Evolutionary conservation across 2,888 invertebrate genomes (phyloP).

Genomic region (Xylophagus ater): DNA sequence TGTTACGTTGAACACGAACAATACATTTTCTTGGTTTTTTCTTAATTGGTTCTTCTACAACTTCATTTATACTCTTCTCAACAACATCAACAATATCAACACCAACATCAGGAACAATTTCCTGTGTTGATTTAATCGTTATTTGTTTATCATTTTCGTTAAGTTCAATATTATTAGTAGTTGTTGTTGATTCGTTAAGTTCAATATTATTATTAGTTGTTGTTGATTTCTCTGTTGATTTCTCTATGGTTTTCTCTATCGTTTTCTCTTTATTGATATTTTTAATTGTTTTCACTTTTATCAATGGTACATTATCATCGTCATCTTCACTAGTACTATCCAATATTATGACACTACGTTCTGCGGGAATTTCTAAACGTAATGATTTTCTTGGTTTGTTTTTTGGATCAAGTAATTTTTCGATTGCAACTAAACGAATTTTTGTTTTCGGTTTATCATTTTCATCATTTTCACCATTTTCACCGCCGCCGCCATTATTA

Average conservation of each 20-base stretch:
- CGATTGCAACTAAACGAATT: conserved; percentile 16
- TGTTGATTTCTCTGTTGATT: neutral
- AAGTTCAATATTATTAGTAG: neutral
- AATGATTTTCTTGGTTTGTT: conserved; percentile 1
- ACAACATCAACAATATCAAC: too few species aligned
- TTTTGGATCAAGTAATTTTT: conserved; percentile 17
- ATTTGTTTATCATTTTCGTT: conserved; percentile 1
- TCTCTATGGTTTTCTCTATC: too few species aligned
- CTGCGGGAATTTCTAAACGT: neutral
- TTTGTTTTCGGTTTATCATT: conserved; percentile 4
- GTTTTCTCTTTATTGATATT: too few species aligned
- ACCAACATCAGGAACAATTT: too few species aligned
- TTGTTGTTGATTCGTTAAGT: too few species aligned
- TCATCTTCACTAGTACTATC: conserved; percentile 12
- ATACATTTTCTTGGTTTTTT: too few species aligned
- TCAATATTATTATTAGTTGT: too few species aligned
- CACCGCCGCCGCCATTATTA: neutral
- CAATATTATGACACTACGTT: conserved; percentile 10
- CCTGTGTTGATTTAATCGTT: too few species aligned
- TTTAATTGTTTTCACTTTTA: too few species aligned
- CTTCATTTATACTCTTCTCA: too few species aligned
- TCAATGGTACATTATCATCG: neutral
- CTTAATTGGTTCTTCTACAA: too few species aligned
- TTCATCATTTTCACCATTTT: neutral
- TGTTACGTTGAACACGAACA: too few species aligned